These are phyloP conservation scores for Centrocercus urophasianus DNA, from an alignment of 2,113 vertebrate genomes.

Conservation along the genomic window DNA sequence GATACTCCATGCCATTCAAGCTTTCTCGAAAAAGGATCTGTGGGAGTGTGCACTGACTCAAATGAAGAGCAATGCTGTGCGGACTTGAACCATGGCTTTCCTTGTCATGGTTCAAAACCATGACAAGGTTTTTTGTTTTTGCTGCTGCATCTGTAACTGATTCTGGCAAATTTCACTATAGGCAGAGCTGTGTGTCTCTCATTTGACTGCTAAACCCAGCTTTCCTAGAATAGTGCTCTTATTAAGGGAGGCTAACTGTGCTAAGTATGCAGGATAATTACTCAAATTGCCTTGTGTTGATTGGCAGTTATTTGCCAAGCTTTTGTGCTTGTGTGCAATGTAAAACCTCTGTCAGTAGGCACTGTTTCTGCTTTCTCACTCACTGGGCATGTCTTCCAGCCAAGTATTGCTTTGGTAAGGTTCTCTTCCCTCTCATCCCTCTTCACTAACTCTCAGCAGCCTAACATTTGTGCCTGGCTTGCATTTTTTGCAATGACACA, in stretches of 20 bases:
- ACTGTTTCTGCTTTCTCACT: background rate
- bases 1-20: background rate
- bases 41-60: background rate
- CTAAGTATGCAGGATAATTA: background rate
- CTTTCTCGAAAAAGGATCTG: background rate
- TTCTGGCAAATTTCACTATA: background rate
- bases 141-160: background rate
- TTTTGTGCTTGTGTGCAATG: background rate
- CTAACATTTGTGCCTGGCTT: background rate
- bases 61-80: background rate
- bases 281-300: background rate
- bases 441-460: background rate
- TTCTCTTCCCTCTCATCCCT: background rate
- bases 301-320: background rate
- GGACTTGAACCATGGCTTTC: background rate
- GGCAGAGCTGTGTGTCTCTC: background rate
- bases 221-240: background rate
- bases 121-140: too few relatives aligned
- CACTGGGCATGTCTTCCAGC: background rate
- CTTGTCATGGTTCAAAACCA: too few relatives aligned
- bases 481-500: background rate
- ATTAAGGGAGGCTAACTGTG: background rate
- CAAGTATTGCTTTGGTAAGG: background rate
- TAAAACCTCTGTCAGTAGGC: background rate
- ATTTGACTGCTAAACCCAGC: background rate